Conservation (phyloP, 2,888 invertebrate species). For the Polymixis flavicincta region DNA sequence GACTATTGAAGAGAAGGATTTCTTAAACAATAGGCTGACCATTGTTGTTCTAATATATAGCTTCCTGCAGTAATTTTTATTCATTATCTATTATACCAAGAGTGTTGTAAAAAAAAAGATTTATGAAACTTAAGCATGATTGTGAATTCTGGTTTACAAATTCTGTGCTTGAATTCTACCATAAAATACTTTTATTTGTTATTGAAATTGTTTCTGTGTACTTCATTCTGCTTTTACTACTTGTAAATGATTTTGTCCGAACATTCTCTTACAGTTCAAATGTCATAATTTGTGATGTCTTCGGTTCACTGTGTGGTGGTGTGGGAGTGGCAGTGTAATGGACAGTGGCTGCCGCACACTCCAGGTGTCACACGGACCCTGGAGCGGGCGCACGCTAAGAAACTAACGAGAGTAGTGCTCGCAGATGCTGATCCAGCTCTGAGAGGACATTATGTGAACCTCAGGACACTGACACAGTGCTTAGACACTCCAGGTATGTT, state of each 20-base stretch:
- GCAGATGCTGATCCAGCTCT: slow-evolving; percentile 96
- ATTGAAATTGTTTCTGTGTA: too few species aligned
- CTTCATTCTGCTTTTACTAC: too few species aligned
- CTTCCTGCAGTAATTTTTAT: background rate
- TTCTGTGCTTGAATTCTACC: background rate
- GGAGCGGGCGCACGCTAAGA: slow-evolving; percentile 96
- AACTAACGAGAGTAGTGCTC: slow-evolving; percentile 95
- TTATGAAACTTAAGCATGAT: too few species aligned
- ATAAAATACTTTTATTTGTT: background rate
- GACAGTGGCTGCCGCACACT: slow-evolving; percentile 96
- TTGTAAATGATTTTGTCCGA: slow-evolving; percentile 2
- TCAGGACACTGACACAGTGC: slow-evolving; percentile 93
- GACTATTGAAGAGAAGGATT: background rate
- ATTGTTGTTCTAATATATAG: background rate
- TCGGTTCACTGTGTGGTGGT: slow-evolving; percentile 94
- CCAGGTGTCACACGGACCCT: slow-evolving; percentile 96
- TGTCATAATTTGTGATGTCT: slow-evolving; percentile 82
- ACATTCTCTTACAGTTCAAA: slow-evolving; percentile 51
- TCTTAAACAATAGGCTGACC: background rate
- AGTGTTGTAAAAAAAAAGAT: too few species aligned
- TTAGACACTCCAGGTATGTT: slow-evolving; percentile 89
- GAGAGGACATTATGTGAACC: slow-evolving; percentile 94
- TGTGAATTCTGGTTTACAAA: background rate
- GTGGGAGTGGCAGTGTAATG: slow-evolving; percentile 94
- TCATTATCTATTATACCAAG: background rate